These are phyloP conservation scores for Oriolus oriolus DNA, from an alignment of 2,113 vertebrate genomes.

Conservation along the genomic window DNA sequence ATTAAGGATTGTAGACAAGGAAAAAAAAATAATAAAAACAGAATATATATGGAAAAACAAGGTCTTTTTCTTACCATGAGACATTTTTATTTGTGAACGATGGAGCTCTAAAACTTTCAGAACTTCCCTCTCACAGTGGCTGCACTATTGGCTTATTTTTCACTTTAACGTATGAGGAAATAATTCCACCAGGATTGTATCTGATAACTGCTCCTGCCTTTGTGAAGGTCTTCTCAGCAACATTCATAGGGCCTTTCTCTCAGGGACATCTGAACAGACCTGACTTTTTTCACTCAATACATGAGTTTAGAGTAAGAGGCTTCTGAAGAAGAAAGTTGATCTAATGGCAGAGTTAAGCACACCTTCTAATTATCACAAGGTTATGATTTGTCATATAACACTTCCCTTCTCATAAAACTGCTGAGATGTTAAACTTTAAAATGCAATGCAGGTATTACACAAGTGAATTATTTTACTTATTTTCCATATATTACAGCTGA, in stretches of 20 bases:
- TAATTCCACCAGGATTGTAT: not conserved
- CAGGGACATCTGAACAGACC: not conserved
- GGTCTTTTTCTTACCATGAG: not conserved
- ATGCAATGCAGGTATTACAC: conserved; percentile 1
- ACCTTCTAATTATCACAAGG: not conserved
- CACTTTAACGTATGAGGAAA: not conserved
- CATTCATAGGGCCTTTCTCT: not conserved
- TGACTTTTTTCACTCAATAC: not conserved
- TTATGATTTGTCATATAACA: not conserved
- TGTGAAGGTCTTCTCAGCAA: not conserved
- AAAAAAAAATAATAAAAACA: not conserved
- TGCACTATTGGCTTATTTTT: not conserved
- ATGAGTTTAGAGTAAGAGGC: not conserved
- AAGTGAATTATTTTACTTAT: conserved; percentile 47
- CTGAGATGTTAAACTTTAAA: conserved; percentile 21
- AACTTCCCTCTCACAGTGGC: not conserved
- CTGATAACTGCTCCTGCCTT: not conserved
- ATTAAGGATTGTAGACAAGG: not conserved
- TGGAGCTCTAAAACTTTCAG: not conserved
- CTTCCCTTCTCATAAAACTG: not conserved
- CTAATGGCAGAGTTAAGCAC: not conserved
- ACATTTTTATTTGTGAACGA: not conserved
- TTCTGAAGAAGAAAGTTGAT: not conserved
- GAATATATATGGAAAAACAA: not conserved
- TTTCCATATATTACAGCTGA: conserved; percentile 44